These are phyloP conservation scores for Brachypteracias leptosomus DNA, from an alignment of 2,113 vertebrate species.

Conservation along the genomic window DNA sequence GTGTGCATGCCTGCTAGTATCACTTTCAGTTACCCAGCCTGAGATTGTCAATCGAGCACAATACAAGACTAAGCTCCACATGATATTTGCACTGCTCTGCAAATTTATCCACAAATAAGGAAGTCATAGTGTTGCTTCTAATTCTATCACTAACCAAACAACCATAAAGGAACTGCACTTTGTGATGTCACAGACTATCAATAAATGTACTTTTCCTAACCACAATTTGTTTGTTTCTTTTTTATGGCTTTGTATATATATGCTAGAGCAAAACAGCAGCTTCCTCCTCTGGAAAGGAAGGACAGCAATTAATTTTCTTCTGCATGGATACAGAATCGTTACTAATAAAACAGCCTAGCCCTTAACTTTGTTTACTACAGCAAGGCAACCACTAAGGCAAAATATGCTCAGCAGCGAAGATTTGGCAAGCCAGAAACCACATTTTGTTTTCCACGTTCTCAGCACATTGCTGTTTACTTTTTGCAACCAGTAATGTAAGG, in stretches of 20 bases:
- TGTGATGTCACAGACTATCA: not conserved
- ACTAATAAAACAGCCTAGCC: not conserved
- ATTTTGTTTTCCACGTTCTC: not conserved
- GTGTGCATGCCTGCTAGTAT: not conserved
- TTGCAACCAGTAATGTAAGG: not conserved
- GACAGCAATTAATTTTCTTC: not conserved
- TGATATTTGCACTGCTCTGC: not conserved
- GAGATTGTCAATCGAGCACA: not conserved
- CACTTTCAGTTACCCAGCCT: not conserved
- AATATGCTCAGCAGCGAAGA: not conserved
- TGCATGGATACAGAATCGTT: not conserved
- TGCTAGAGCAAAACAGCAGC: not conserved
- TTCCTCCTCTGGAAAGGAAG: not conserved
- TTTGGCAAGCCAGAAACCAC: not conserved
- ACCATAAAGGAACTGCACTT: not conserved
- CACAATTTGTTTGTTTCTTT: not conserved
- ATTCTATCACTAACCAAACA: not conserved
- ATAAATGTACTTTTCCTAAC: not conserved
- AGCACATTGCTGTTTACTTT: not conserved
- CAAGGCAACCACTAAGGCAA: not conserved
- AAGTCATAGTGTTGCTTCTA: not conserved
- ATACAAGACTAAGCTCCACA: not conserved
- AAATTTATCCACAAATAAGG: not conserved
- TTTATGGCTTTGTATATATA: not conserved
- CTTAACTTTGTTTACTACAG: not conserved